Percentiles rank a stretch among this genome's conserved stretches.
These are phyloP conservation scores for Propsilocerus akamusi DNA, from an alignment of 1,140 invertebrate species.

Conservation along the genomic window DNA sequence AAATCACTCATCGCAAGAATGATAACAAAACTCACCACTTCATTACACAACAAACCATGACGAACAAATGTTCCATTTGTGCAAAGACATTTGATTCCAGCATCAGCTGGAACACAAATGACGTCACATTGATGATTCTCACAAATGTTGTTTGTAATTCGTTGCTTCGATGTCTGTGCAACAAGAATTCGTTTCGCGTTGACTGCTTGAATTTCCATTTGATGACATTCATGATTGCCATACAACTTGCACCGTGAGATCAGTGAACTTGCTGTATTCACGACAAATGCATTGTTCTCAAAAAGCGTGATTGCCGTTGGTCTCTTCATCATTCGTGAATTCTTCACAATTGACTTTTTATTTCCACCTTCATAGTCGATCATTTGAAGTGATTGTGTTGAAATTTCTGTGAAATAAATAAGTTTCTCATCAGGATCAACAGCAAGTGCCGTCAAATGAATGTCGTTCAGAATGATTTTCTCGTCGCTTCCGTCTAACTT, in stretches of 20 bases:
- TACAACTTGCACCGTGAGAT: slow-evolving; percentile 33
- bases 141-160: slow-evolving; percentile 26
- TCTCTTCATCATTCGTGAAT: slow-evolving; percentile 24
- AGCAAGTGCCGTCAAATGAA: slow-evolving; percentile 37
- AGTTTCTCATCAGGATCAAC: slow-evolving; percentile 40
- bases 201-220: slow-evolving; percentile 23
- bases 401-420: slow-evolving; percentile 50
- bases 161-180: slow-evolving; percentile 32
- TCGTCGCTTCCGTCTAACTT: slow-evolving; percentile 28
- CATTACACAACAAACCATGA: not conserved
- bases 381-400: slow-evolving; percentile 34
- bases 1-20: no score
- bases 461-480: slow-evolving; percentile 18
- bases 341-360: slow-evolving; percentile 27
- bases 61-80: slow-evolving; percentile 23
- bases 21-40: not conserved
- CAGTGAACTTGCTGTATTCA: slow-evolving; percentile 25
- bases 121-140: slow-evolving; percentile 26
- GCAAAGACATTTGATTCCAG: slow-evolving; percentile 32
- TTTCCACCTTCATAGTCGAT: slow-evolving; percentile 42
- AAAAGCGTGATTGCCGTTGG: slow-evolving; percentile 31
- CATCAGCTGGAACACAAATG: slow-evolving; percentile 30
- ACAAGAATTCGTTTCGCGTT: slow-evolving; percentile 32
- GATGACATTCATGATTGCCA: slow-evolving; percentile 23
- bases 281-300: slow-evolving; percentile 38